Base-by-base conservation (phyloP, 1,140 invertebrate species). In the Acromyrmex charruanus region DNA sequence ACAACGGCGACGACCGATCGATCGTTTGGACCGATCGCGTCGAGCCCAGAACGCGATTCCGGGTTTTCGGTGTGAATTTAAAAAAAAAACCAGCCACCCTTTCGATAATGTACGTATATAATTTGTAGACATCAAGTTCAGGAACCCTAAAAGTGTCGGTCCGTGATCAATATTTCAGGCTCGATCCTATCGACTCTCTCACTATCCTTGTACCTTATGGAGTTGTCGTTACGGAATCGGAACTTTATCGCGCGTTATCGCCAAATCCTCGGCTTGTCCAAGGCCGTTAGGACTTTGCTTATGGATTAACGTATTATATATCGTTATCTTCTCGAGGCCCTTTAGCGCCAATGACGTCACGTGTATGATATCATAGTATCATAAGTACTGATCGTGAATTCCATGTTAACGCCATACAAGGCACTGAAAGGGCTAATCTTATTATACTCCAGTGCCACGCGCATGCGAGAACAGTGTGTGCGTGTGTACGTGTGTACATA, bases 41-140 rank as follows among this genome's bases (percentile, higher is more conserved):
- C 79, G 28, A 14, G 81, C 69, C 6, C 25, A 18, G 55, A n/a
- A 51, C 39, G 84, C 65, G 39, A 85, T 81, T 66, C 18, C 65
- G 86, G 21, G 66, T 69, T 88, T 85, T 92, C 91, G 88, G 82
- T 66, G 89, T 87, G 89, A 89, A 92, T 91, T 88, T 86, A 77
- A 89, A 88, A 88, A 77, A 85, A 91, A 88, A 88, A 88, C 85
- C 91, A 94, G 93, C 93, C 93, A 94, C 90, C 93, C 91, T 92
- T 89, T 93, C 92, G 88, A 87, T 90, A 92, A 88, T 94, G 91
- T 91, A 90, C 74, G 77, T 88, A 87, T 59, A 84, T 84, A 77
- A 74, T 74, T 84, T 86, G 87, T 91, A 65, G 89, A 91, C 84
- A 88, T 75, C 80, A 71, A 88, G 61, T 90, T 74, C 90, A 93